Conservation (phyloP, 2,797 vertebrate genomes). For the Macropodus opercularis region DNA sequence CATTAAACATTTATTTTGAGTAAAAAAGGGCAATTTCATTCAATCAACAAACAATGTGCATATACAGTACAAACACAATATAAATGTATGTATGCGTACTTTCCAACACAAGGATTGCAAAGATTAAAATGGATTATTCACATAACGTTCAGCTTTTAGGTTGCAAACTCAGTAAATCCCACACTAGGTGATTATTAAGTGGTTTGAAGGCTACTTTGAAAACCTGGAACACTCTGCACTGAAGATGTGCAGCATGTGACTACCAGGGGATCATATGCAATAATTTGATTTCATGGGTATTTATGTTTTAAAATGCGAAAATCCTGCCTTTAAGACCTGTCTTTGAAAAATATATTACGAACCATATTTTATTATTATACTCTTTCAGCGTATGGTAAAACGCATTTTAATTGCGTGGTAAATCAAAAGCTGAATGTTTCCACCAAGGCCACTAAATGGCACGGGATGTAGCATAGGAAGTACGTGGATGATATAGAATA, state of each 20-base stretch:
- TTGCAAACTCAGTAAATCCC: no score
- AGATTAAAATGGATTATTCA: no score
- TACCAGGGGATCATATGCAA: conserved; percentile 7
- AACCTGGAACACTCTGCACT: neutral
- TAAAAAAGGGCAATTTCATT: no score
- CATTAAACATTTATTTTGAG: no score
- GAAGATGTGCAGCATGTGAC: neutral
- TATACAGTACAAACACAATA: no score
- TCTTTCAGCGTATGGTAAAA: conserved; percentile 49
- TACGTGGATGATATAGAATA: conserved; percentile 70
- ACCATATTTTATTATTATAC: conserved; percentile 24
- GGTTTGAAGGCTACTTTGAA: neutral
- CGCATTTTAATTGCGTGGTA: conserved; percentile 54
- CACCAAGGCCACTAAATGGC: conserved; percentile 63
- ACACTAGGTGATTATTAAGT: no score
- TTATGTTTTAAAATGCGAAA: conserved; percentile 23
- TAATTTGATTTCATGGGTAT: conserved; percentile 26
- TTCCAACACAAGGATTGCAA: no score
- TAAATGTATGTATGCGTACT: no score
- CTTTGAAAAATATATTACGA: conserved; percentile 11
- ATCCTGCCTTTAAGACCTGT: conserved; percentile 17
- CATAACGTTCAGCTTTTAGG: no score
- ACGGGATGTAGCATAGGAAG: conserved; percentile 48
- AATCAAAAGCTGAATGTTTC: conserved; percentile 65
- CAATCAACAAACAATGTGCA: no score